phyloP scores from a whole-genome alignment of 2,113 vertebrate genomes.

The Noctilio leporinus region DNA sequence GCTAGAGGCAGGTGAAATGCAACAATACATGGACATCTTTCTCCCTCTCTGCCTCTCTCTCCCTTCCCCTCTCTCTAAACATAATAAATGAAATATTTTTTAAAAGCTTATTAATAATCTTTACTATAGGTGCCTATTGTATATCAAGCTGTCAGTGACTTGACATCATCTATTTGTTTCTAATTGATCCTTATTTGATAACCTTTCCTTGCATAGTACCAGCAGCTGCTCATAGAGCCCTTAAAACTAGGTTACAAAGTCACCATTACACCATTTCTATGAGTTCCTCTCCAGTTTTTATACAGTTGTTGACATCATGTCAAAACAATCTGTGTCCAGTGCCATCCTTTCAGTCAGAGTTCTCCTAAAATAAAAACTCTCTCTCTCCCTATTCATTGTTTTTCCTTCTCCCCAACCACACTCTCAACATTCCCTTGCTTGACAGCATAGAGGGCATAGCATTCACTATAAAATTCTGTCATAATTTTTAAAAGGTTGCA shows the following conservation, averaged over 20 bases:
- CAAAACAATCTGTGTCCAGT: neutral
- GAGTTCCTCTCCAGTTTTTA: conserved; percentile 23
- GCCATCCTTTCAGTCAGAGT: neutral
- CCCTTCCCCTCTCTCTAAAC: no score
- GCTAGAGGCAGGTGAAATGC: no score
- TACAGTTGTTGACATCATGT: neutral
- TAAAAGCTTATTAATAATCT: neutral
- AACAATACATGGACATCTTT: no score
- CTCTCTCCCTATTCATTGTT: neutral
- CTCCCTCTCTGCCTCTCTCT: no score
- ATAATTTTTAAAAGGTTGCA: neutral
- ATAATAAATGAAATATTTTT: no score
- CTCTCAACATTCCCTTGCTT: neutral
- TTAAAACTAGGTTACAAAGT: conserved; percentile 40
- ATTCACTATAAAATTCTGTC: neutral
- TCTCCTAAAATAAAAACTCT: conserved; percentile 20
- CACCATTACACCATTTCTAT: neutral
- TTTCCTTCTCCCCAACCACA: neutral
- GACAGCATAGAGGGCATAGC: neutral
- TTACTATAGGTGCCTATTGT: neutral
- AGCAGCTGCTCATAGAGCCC: conserved; percentile 20
- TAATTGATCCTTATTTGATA: conserved; percentile 65
- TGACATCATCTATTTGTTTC: conserved; percentile 59
- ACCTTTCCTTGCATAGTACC: conserved; percentile 69
- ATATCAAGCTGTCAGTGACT: conserved; percentile 52